phyloP scores from a whole-genome alignment of 1,140 invertebrate species.

The Danaus plexippus region DNA sequence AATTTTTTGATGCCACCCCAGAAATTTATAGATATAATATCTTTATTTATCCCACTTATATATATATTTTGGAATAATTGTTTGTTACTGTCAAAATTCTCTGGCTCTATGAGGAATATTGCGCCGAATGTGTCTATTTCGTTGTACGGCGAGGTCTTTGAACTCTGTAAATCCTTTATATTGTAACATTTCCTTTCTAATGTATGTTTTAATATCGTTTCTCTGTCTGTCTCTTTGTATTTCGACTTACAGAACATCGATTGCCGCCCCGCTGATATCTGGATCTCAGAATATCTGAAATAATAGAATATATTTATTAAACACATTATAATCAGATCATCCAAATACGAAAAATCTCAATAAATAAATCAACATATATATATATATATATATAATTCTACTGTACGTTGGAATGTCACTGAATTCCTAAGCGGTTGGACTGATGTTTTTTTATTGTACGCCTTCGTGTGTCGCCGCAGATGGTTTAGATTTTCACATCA shows the following conservation, averaged over 20 bases:
- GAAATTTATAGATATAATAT: conserved; percentile 75
- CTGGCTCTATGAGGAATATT: conserved; percentile 50
- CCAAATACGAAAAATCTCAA: too few species aligned
- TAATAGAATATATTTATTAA: conserved; percentile 41
- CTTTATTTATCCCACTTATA: conserved; percentile 62
- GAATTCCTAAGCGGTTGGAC: too few species aligned
- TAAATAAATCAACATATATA: too few species aligned
- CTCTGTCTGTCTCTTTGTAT: conserved; percentile 29
- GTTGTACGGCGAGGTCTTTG: conserved; percentile 40
- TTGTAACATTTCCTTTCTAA: conserved; percentile 38
- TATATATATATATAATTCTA: too few species aligned
- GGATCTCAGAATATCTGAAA: conserved; percentile 70
- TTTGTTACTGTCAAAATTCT: conserved; percentile 37
- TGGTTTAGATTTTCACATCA: too few species aligned
- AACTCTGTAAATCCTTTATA: conserved; percentile 42
- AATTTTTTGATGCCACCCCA: conserved; percentile 74
- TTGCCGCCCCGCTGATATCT: conserved; percentile 51
- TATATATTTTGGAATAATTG: conserved; percentile 65
- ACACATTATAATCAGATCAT: conserved; percentile 9
- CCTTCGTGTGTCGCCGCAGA: too few species aligned
- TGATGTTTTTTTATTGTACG: too few species aligned
- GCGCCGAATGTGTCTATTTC: conserved; percentile 57
- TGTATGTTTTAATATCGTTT: conserved; percentile 21
- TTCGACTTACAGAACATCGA: conserved; percentile 40
- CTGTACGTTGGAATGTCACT: too few species aligned